Conservation (phyloP, 2,797 vertebrate genomes). For the Anguilla megastoma region DNA sequence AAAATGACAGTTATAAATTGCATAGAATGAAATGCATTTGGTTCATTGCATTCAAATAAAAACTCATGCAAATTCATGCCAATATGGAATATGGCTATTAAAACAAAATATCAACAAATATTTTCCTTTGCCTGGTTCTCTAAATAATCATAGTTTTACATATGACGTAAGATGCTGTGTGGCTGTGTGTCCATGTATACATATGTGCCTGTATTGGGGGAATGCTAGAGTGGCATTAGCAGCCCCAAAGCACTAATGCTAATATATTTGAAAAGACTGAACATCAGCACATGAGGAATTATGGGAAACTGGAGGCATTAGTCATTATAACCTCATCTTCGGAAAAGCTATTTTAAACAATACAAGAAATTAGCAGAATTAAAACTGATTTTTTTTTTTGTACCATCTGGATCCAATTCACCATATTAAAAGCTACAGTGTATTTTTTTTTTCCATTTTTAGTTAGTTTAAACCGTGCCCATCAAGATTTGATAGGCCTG, state of each 20-base stretch:
- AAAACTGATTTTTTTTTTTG: neutral
- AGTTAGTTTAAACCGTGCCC: neutral
- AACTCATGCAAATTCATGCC: neutral
- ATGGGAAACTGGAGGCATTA: neutral
- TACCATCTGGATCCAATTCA: slow-evolving; percentile 15
- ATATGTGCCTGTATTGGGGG: neutral
- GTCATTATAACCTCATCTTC: slow-evolving; percentile 1
- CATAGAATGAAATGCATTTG: neutral
- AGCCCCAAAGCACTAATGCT: neutral
- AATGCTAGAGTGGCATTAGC: neutral
- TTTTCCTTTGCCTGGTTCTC: neutral
- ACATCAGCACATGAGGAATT: neutral
- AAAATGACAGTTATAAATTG: neutral
- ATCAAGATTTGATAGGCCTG: neutral
- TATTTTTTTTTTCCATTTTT: slow-evolving; percentile 24
- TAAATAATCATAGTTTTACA: no score
- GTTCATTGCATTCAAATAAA: neutral
- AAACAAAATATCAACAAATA: no score
- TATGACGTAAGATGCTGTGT: neutral
- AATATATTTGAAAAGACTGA: neutral
- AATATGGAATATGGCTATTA: no score
- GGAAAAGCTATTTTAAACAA: neutral
- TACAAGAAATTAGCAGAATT: neutral
- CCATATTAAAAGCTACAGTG: slow-evolving; percentile 12
- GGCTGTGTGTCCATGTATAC: neutral